phyloP scores from a whole-genome alignment of 2,797 vertebrate genomes.

The Leptoclinus maculatus region DNA sequence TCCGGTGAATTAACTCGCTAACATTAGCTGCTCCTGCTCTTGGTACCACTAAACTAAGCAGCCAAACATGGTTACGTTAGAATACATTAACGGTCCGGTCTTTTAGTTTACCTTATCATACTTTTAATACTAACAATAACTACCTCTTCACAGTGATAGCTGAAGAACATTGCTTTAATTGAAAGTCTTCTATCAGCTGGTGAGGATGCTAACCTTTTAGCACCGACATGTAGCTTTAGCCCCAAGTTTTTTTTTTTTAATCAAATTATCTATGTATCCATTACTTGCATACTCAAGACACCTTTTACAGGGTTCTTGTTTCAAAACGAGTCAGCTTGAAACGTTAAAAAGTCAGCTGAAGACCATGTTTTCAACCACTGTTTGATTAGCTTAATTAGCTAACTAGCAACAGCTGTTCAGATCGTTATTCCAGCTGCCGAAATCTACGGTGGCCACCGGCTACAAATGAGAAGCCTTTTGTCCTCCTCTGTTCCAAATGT shows the following conservation, averaged over 20 bases:
- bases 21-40: background rate
- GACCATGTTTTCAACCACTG: background rate
- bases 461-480: slow-evolving; percentile 1
- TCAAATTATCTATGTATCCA: background rate
- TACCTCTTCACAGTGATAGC: too few species aligned
- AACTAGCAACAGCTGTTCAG: background rate
- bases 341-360: background rate
- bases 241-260: too few species aligned
- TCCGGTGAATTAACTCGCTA: background rate
- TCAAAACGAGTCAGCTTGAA: background rate
- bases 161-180: background rate
- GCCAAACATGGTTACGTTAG: background rate
- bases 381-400: background rate
- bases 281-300: background rate
- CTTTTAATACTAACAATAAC: background rate
- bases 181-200: background rate
- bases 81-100: background rate
- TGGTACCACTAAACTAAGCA: background rate
- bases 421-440: background rate
- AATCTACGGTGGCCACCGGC: background rate
- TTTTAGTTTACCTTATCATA: background rate
- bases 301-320: background rate
- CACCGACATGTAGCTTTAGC: background rate
- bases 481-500: background rate
- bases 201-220: background rate